Evolutionary conservation across 2,113 vertebrate species (phyloP), one percentile per base, ranked within the genome.

Genomic region (Nesogale talazaci): DNA sequence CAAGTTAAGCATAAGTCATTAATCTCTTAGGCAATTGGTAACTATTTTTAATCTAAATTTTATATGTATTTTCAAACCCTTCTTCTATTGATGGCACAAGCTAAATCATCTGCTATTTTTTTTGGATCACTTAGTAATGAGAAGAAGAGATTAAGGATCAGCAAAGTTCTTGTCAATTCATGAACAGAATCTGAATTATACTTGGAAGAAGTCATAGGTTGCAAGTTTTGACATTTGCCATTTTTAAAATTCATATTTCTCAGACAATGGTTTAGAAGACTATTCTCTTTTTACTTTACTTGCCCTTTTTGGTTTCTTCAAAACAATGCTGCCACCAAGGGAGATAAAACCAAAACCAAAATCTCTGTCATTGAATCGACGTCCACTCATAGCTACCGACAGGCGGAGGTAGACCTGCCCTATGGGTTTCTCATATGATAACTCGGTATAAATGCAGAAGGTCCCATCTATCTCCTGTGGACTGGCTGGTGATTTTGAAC

Each of bases 21-120:
- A 22, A 59, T 40, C 22, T 70, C 46, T 89, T 56, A 67, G 16
- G 81, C 20, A 83, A 20, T 2, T 5, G 22, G 2, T 20, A 29
- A 63, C 46, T 93, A 38, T 65, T 42, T 94, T 86, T 82, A 69
- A 46, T 76, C 61, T 85, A 65, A 59, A 40, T 46, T 87, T 8
- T 52, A 52, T 52, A 52, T 15, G 34, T n/a, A 40, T 40, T 94
- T 91, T 93, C 25, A 6, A 5, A 6, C 46, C 46, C 46, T 12
- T 10, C 46, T 12, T 81, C 20, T 69, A 88, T 6, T 75, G 40
- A 59, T 83, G 34, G 74, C 19, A 77, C 0, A 75, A 57, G 23
- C 15, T 19, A 20, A 74, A 12, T 84, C 34, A 59, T 85, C 11
- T 82, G 56, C 16, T 22, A 75, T 88, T 77, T 94, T 42, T 69